Evolutionary conservation across 2,113 vertebrate species (phyloP).

Genomic region (Petroica traversi): DNA sequence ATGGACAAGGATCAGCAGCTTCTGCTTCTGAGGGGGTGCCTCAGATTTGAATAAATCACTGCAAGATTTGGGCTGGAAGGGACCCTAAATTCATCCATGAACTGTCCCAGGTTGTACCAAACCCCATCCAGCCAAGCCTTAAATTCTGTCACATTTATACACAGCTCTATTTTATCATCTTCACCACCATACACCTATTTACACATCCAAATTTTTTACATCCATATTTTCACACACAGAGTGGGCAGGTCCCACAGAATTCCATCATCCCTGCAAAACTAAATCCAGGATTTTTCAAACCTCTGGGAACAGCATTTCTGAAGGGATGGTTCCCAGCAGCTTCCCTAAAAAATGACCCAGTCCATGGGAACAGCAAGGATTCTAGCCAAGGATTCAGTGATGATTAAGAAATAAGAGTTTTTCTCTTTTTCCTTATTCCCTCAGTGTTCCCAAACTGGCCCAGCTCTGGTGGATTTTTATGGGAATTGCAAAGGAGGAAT

Average conservation of each 20-base stretch:
- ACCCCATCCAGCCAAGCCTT: neutral
- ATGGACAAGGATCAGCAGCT: neutral
- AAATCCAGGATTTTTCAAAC: neutral
- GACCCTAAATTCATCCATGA: neutral
- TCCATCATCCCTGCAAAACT: neutral
- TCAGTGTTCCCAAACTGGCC: neutral
- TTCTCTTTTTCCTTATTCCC: neutral
- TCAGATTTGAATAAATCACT: neutral
- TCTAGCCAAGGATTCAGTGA: neutral
- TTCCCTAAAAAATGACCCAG: neutral
- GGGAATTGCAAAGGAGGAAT: neutral
- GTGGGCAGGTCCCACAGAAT: neutral
- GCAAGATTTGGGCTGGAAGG: neutral
- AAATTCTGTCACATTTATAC: neutral
- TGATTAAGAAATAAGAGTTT: neutral
- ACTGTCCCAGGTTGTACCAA: neutral
- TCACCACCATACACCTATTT: fast-evolving
- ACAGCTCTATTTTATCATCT: neutral
- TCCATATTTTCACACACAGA: fast-evolving
- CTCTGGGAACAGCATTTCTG: neutral
- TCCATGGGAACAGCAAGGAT: neutral
- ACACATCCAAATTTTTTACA: fast-evolving
- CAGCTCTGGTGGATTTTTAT: neutral
- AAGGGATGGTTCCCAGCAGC: neutral
- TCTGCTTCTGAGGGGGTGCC: neutral